phyloP scores from a whole-genome alignment of 2,888 invertebrate genomes.

The Pycnomerus fuliginosus region DNA sequence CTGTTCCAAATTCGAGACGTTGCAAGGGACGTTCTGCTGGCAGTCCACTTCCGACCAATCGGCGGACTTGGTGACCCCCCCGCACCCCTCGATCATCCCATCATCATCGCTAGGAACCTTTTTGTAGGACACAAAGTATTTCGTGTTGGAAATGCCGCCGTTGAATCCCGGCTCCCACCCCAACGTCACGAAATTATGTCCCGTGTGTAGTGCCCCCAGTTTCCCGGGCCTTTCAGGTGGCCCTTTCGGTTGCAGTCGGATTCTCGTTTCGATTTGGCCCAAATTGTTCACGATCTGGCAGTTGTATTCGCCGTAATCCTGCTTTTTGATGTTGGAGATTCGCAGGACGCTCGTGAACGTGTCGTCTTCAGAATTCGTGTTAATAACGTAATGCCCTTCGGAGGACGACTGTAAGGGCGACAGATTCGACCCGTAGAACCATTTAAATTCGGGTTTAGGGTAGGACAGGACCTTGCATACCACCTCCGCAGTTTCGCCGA shows the following conservation, averaged over 20 bases:
- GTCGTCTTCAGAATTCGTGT: slow-evolving; percentile 80
- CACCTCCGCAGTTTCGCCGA: slow-evolving; percentile 81
- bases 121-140: slow-evolving; percentile 82
- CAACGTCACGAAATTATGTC: slow-evolving; percentile 76
- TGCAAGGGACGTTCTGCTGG: slow-evolving; percentile 82
- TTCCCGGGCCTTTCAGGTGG: slow-evolving; percentile 81
- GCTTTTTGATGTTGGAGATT: slow-evolving; percentile 72
- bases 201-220: slow-evolving; percentile 70
- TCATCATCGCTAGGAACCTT: slow-evolving; percentile 65
- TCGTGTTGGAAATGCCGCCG: slow-evolving; percentile 83
- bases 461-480: slow-evolving; percentile 88
- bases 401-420: slow-evolving; percentile 76
- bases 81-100: slow-evolving; percentile 63
- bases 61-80: slow-evolving; percentile 58
- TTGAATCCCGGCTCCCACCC: slow-evolving; percentile 90
- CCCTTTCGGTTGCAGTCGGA: slow-evolving; percentile 82
- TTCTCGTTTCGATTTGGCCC: slow-evolving; percentile 74
- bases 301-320: slow-evolving; percentile 89
- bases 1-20: slow-evolving; percentile 81
- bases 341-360: slow-evolving; percentile 77
- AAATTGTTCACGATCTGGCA: slow-evolving; percentile 84
- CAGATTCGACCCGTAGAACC: slow-evolving; percentile 78
- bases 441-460: slow-evolving; percentile 90
- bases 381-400: slow-evolving; percentile 84
- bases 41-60: slow-evolving; percentile 87